A percentile compares a stretch with the other conserved stretches of the same genome.
phyloP scores from a whole-genome alignment of 23 tunicate species.

The Halocynthia aurantium region DNA sequence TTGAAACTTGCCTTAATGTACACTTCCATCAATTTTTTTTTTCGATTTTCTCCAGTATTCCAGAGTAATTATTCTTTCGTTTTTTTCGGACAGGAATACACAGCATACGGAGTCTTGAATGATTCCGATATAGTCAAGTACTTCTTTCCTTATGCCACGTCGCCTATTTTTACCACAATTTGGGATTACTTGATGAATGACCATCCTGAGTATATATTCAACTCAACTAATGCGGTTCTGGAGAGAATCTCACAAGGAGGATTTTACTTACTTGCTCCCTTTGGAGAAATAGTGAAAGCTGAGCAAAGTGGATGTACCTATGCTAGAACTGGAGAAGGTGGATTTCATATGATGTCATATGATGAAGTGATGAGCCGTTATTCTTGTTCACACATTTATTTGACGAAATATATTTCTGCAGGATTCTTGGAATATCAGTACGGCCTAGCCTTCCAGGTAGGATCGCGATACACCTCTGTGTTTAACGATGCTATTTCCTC shows the following conservation, averaged over 20 bases:
- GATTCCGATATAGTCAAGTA: conserved; percentile 34
- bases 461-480: conserved; percentile 43
- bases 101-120: conserved; percentile 31
- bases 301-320: conserved; percentile 38
- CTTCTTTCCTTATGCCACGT: conserved; percentile 34
- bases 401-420: not conserved
- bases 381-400: not conserved
- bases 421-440: conserved; percentile 69
- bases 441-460: conserved; percentile 46
- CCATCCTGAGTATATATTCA: conserved; percentile 35
- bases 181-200: conserved; percentile 26
- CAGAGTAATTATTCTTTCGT: not conserved
- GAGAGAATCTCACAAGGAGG: conserved; percentile 34
- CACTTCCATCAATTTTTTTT: not conserved
- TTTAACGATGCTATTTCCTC: conserved; percentile 59
- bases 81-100: conserved; percentile 24
- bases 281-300: conserved; percentile 39
- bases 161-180: conserved; percentile 23
- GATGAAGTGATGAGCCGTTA: not conserved
- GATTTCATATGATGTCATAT: not conserved
- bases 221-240: conserved; percentile 30
- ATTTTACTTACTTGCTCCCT: conserved; percentile 50
- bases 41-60: not conserved
- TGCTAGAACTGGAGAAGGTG: conserved; percentile 52
- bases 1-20: not conserved